A percentile compares a stretch with the other conserved stretches of the same genome.
phyloP scores from a whole-genome alignment of 1,140 invertebrate species.

The Trachelipus rathkii region DNA sequence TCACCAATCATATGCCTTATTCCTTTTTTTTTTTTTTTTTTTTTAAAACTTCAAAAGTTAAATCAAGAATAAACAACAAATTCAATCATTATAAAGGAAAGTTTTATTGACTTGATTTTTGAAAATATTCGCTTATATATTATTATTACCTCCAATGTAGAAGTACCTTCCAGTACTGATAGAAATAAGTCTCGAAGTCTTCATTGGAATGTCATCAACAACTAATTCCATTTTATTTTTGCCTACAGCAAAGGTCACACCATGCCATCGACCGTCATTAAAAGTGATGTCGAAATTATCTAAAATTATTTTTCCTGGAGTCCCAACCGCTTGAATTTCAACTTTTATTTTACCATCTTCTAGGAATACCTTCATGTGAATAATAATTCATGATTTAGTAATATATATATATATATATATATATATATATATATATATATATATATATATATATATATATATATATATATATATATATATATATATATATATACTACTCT shows the following conservation, averaged over 20 bases:
- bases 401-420: slow-evolving; percentile 8
- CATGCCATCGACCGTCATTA: slow-evolving; percentile 87
- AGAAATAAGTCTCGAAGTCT: slow-evolving; percentile 66
- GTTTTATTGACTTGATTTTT: background rate
- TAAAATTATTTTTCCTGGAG: slow-evolving; percentile 60
- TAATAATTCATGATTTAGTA: background rate
- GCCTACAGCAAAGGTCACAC: slow-evolving; percentile 65
- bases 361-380: slow-evolving; percentile 61
- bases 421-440: slow-evolving; percentile 5
- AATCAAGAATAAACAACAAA: too few relatives aligned
- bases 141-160: slow-evolving; percentile 49
- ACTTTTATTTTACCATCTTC: slow-evolving; percentile 78
- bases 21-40: too few relatives aligned
- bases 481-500: too few relatives aligned
- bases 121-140: slow-evolving; percentile 38
- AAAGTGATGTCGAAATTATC: slow-evolving; percentile 80
- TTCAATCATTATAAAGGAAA: too few relatives aligned
- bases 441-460: background rate
- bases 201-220: slow-evolving; percentile 74
- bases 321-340: slow-evolving; percentile 64
- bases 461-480: too few relatives aligned
- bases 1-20: too few relatives aligned
- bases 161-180: slow-evolving; percentile 73
- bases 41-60: too few relatives aligned
- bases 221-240: slow-evolving; percentile 67